phyloP scores from a whole-genome alignment of 2,797 vertebrate species.

The Zenarchopterus dispar region DNA sequence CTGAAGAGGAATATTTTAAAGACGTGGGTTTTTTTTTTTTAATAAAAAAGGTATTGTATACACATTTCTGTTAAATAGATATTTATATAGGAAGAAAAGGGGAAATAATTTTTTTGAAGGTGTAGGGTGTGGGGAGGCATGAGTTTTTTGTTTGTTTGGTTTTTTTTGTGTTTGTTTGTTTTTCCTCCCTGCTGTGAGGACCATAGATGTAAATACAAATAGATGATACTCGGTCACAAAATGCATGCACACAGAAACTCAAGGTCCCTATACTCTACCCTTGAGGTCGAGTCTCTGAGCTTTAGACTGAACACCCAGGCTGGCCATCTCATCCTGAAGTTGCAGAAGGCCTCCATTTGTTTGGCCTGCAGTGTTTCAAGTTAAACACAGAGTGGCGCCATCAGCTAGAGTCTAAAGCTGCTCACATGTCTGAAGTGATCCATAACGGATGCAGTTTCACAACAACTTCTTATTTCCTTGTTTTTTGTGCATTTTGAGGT shows the following conservation, averaged over 20 bases:
- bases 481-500: constrained; percentile 38
- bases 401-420: constrained; percentile 31
- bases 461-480: constrained; percentile 10
- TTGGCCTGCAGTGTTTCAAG: constrained; percentile 30
- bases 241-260: constrained; percentile 32
- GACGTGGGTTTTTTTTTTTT: constrained; percentile 72
- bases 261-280: constrained; percentile 22
- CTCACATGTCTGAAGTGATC: constrained; percentile 26
- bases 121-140: constrained; percentile 24
- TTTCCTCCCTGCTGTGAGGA: constrained; percentile 20
- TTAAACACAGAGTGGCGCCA: constrained; percentile 48
- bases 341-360: constrained; percentile 67
- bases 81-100: constrained; percentile 67
- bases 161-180: not conserved
- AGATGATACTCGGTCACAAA: constrained; percentile 16
- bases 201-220: constrained; percentile 64
- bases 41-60: constrained; percentile 69
- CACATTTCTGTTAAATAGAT: constrained; percentile 70
- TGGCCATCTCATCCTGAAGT: constrained; percentile 72
- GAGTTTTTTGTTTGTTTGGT: constrained; percentile 10
- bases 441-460: constrained; percentile 22
- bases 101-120: constrained; percentile 44
- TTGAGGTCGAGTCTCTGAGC: constrained; percentile 32
- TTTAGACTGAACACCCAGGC: constrained; percentile 38
- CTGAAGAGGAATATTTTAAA: constrained; percentile 63